phyloP scores from a whole-genome alignment of 2,113 vertebrate species.

The Noctilio leporinus region DNA sequence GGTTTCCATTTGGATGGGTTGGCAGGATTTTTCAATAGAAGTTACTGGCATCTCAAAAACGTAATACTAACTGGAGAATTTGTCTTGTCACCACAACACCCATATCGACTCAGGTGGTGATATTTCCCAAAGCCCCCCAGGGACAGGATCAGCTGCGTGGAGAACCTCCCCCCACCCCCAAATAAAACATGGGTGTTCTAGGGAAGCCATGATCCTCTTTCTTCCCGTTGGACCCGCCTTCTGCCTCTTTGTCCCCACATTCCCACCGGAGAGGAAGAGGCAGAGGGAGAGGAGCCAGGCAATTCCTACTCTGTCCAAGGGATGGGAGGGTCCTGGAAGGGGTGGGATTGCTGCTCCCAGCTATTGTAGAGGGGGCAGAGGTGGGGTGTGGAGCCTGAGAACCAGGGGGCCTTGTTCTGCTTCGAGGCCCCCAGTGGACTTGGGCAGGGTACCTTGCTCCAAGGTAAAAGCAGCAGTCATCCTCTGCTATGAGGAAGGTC shows the following conservation, averaged over 20 bases:
- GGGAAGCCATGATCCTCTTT: too few species aligned
- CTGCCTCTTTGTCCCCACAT: neutral
- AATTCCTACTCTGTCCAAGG: neutral
- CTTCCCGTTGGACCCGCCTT: neutral
- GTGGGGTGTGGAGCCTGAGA: neutral
- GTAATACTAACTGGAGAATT: neutral
- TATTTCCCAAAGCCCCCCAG: too few species aligned
- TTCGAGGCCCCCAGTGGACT: neutral
- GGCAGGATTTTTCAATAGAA: neutral
- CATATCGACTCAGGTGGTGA: neutral
- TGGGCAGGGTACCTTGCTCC: neutral
- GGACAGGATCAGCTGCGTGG: neutral
- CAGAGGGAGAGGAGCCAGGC: neutral
- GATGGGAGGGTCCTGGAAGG: neutral
- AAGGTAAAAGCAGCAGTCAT: neutral
- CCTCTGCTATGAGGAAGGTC: too few species aligned
- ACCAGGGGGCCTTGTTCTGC: neutral
- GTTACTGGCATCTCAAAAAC: neutral
- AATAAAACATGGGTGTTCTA: too few species aligned
- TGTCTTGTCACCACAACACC: neutral
- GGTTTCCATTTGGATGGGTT: neutral
- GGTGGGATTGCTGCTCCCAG: neutral
- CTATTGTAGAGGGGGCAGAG: neutral
- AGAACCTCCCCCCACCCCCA: neutral
- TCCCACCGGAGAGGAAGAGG: neutral